Percentiles rank a stretch among this genome's conserved stretches.
phyloP scores from a whole-genome alignment of 2,113 vertebrate genomes.

The Phyllopteryx taeniolatus region DNA sequence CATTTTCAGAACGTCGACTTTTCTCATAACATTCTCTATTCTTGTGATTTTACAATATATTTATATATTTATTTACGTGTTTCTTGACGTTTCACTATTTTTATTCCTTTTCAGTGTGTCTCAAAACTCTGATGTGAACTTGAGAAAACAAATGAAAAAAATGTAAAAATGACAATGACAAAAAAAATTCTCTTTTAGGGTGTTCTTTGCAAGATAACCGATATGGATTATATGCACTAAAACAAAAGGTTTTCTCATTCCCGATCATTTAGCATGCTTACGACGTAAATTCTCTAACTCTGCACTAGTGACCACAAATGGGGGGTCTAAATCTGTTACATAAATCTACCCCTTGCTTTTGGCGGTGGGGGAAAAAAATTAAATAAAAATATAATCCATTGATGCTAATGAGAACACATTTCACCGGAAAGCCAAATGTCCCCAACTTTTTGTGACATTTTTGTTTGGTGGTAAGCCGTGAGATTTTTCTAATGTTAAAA shows the following conservation, averaged over 20 bases:
- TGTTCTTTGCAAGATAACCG: background rate
- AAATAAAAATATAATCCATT: too few relatives aligned
- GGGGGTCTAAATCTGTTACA: background rate
- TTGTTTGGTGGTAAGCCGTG: background rate
- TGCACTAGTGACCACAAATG: background rate
- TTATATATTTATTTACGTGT: too few relatives aligned
- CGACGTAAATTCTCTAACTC: background rate
- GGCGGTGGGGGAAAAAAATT: background rate
- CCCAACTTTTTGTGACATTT: background rate
- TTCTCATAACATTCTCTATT: background rate
- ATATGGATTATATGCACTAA: background rate
- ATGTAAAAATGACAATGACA: background rate
- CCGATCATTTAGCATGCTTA: background rate
- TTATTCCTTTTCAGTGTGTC: background rate
- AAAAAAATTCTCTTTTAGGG: background rate
- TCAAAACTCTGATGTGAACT: background rate
- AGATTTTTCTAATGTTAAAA: background rate
- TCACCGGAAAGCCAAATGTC: background rate
- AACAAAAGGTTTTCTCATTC: background rate
- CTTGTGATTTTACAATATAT: background rate
- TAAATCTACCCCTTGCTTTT: background rate
- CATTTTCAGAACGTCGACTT: too few relatives aligned
- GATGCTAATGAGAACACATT: background rate
- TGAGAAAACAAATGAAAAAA: background rate
- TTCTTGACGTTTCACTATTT: background rate